Percentiles rank a stretch among this genome's conserved stretches.
phyloP scores from a whole-genome alignment of 2,113 vertebrate species.

The Leptobrachium leishanense region DNA sequence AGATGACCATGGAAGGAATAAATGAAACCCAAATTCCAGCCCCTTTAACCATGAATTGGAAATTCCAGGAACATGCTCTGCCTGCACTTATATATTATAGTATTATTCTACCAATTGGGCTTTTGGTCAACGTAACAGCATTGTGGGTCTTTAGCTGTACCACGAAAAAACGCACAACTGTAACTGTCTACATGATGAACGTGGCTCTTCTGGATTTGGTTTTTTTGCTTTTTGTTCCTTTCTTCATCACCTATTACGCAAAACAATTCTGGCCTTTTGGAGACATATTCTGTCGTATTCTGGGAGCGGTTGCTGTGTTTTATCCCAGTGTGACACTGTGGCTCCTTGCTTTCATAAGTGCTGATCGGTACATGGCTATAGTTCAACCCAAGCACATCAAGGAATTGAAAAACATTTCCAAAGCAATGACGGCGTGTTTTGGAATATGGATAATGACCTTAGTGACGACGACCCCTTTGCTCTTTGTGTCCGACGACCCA shows the following conservation, averaged over 20 bases:
- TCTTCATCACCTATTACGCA: conserved; percentile 82
- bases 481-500: conserved; percentile 76
- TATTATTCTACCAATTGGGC: conserved; percentile 78
- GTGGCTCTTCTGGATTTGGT: conserved; percentile 87
- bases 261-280: conserved; percentile 85
- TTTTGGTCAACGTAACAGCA: conserved; percentile 84
- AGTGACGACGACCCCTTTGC: conserved; percentile 72
- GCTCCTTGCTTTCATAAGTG: conserved; percentile 89
- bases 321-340: conserved; percentile 93
- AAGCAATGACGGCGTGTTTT: conserved; percentile 77
- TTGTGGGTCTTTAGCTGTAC: conserved; percentile 95
- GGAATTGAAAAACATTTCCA: conserved; percentile 85
- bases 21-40: conserved; percentile 35
- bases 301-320: conserved; percentile 80
- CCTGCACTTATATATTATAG: conserved; percentile 82
- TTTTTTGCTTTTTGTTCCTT: conserved; percentile 83
- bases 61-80: conserved; percentile 76
- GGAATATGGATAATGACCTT: conserved; percentile 89
- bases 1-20: conserved; percentile 49
- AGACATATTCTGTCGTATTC: conserved; percentile 80
- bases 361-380: conserved; percentile 93
- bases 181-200: conserved; percentile 94
- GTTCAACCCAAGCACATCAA: conserved; percentile 88
- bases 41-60: conserved; percentile 48
- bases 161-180: conserved; percentile 90